These are phyloP conservation scores for Philonicus albiceps DNA, from an alignment of 2,888 invertebrate genomes.

Conservation along the genomic window DNA sequence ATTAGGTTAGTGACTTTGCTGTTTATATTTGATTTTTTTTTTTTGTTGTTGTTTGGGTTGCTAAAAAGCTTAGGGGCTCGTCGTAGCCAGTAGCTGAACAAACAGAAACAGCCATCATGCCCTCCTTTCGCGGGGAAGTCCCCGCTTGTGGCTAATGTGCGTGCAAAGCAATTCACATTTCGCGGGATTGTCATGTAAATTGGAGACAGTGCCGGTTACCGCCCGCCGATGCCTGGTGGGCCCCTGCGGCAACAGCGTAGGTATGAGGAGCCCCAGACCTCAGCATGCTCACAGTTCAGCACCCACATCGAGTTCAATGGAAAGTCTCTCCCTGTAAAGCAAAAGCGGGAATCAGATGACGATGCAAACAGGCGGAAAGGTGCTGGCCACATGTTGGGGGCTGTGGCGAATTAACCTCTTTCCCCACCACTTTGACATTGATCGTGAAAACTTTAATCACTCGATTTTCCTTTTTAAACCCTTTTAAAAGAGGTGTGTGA, in stretches of 20 bases:
- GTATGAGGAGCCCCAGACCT: not conserved
- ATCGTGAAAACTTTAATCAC: not conserved
- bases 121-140: not conserved
- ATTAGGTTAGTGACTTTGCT: conserved; percentile 26
- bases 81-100: not conserved
- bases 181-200: not conserved
- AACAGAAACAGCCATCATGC: not conserved
- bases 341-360: not conserved
- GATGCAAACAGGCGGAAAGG: not conserved
- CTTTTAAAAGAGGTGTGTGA: not conserved
- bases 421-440: not conserved
- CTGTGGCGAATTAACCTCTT: not conserved
- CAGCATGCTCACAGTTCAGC: not conserved
- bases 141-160: not conserved
- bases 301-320: not conserved
- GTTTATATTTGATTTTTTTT: not conserved
- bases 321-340: not conserved
- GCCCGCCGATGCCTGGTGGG: not conserved
- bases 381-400: not conserved
- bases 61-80: conserved; percentile 10
- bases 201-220: not conserved
- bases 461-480: not conserved
- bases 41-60: not conserved
- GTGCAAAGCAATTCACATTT: not conserved
- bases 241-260: not conserved